Evolutionary conservation across 2,888 invertebrate genomes (phyloP), one percentile per base, ranked within the genome.

Genomic region (Vanessa cardui): DNA sequence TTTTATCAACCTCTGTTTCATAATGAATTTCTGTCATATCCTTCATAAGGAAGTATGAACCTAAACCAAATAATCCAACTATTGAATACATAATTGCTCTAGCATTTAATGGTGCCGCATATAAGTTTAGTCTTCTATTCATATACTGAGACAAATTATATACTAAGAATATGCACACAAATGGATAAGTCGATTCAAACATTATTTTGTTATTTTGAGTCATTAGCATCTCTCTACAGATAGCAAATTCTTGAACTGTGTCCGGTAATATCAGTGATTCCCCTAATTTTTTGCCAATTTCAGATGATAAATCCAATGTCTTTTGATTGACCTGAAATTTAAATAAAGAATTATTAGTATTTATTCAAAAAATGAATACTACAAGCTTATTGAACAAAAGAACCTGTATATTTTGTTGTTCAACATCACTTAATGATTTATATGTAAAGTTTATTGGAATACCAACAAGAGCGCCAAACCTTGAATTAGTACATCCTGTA

Each of bases 241-340:
- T 94, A 1, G 96, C 97, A 91, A 96, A 98, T 70, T 96, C 92
- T 83, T 97, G 95, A 12, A 96, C 97, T 71, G 95, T 94, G 72
- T 96, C 96, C 16, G 96, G 95, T n/a, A 98, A 81, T 4, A 96
- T 84, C 39, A 97, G 80, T 0, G 97, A 94, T 16, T 96, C 87
- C 61, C 95, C 86, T 56, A 98, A 88, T 65, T 94, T 84, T 74
- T 94, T 83, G 0, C 96, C 96, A 67, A 90, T 93, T 67, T 94
- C 93, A 0, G 95, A 91, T 46, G 90, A 88, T 95, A 96, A 96
- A 74, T 95, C 88, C 0, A 97, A 89, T 62, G 89, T 82, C 72
- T 95, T 92, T 69, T 94, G 92, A 56, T 94, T 93, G n/a, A 96
- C 93, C 94, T 95, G 81, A 73, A 86, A 85, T 31, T 66, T 64